Percentiles rank a stretch among this genome's conserved stretches.
These are phyloP conservation scores for Microtus ochrogaster DNA, from an alignment of 2,113 vertebrate genomes.

Conservation along the genomic window DNA sequence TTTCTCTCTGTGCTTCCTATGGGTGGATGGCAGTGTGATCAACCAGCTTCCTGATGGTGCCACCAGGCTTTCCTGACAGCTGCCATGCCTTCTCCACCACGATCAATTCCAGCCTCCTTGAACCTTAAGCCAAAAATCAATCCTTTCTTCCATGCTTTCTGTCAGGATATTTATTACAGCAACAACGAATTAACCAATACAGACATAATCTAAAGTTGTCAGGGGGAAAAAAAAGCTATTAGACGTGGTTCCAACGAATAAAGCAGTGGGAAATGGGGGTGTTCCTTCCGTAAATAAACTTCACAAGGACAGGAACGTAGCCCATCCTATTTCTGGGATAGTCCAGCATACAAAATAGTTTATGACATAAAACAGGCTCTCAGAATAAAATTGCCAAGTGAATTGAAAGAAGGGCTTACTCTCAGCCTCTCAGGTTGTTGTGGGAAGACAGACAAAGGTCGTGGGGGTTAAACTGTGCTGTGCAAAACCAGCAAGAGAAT, in stretches of 20 bases:
- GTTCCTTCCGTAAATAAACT: background rate
- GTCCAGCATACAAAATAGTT: background rate
- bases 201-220: constrained; percentile 15
- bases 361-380: background rate
- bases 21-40: background rate
- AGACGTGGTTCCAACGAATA: background rate
- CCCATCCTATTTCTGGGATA: background rate
- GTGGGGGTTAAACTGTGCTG: background rate
- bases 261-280: background rate
- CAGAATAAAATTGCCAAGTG: background rate
- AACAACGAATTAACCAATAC: background rate
- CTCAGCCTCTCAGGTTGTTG: background rate
- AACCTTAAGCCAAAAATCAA: background rate
- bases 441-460: background rate
- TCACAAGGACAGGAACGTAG: background rate
- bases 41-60: background rate
- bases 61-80: background rate
- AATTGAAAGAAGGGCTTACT: background rate
- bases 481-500: background rate
- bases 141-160: background rate
- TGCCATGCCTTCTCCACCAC: no score
- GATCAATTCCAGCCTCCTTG: background rate
- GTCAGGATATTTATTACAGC: background rate
- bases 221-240: constrained; percentile 23
- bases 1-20: background rate